Evolutionary conservation across 2,797 vertebrate genomes (phyloP).

Genomic region (Danio kyathit): DNA sequence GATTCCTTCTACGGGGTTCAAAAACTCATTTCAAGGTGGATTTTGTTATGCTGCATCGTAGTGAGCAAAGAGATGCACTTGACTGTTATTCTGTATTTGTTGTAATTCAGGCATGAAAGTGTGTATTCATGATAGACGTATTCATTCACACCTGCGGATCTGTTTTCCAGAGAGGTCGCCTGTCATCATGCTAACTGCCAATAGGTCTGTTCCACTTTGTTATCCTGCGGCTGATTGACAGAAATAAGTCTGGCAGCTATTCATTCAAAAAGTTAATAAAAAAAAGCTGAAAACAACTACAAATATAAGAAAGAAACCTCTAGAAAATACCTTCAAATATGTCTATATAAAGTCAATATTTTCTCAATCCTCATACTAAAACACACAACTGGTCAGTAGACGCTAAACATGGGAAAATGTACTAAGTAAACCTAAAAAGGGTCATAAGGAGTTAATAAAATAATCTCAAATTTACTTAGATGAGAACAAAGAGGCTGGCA

Average conservation of each 20-base stretch:
- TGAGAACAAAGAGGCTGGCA: not conserved
- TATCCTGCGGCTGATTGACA: conserved; percentile 23
- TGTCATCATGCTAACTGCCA: conserved; percentile 13
- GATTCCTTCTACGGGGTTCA: conserved; percentile 36
- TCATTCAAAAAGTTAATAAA: not conserved
- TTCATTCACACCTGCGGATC: conserved; percentile 15
- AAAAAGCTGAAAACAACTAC: not conserved
- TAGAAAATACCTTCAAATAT: not conserved
- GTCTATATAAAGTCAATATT: not conserved
- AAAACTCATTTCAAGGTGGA: conserved; percentile 71
- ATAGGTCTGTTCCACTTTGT: conserved; percentile 21
- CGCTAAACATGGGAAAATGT: not conserved
- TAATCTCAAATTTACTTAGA: not conserved
- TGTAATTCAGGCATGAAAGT: conserved; percentile 41
- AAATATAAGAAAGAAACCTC: not conserved
- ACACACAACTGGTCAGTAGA: not conserved
- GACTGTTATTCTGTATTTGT: conserved; percentile 36
- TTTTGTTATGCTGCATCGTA: conserved; percentile 61
- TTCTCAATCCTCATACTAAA: not conserved
- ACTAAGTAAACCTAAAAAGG: not conserved
- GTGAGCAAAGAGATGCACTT: conserved; percentile 30
- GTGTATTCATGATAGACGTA: conserved; percentile 9
- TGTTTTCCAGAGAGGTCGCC: conserved; percentile 33
- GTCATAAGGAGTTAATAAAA: not conserved
- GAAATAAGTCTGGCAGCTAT: not conserved